These are phyloP conservation scores for Siderastrea radians DNA, from an alignment of 92 coral and sea anemone genomes.

Conservation along the genomic window DNA sequence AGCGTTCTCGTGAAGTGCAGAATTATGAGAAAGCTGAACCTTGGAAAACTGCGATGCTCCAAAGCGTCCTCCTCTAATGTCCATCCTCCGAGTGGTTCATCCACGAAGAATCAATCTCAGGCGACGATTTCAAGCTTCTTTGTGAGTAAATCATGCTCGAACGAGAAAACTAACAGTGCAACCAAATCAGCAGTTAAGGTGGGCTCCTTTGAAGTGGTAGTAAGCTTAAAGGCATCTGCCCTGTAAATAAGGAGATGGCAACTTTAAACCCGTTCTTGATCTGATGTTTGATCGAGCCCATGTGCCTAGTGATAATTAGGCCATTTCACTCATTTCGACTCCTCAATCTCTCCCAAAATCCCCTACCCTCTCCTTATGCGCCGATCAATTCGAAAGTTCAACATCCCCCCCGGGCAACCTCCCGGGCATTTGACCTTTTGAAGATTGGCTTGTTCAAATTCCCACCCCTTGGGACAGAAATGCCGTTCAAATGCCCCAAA, in stretches of 20 bases:
- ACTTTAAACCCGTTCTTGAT: neutral
- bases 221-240: neutral
- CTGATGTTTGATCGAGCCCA: too few species aligned
- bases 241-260: neutral
- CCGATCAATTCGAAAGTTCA: too few species aligned
- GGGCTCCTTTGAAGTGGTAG: neutral
- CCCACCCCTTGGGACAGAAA: too few species aligned
- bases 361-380: too few species aligned
- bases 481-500: too few species aligned
- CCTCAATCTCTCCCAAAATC: too few species aligned
- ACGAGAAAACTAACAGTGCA: neutral
- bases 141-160: constrained; percentile 18
- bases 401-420: too few species aligned
- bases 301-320: too few species aligned
- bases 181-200: constrained; percentile 19
- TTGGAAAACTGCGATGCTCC: constrained; percentile 46
- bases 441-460: too few species aligned
- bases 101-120: constrained; percentile 44
- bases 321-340: too few species aligned
- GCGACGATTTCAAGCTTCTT: constrained; percentile 73
- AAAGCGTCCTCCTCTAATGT: constrained; percentile 1
- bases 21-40: constrained; percentile 37
- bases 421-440: too few species aligned
- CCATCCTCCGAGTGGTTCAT: neutral
- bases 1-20: neutral